These are phyloP conservation scores for Notolepis coatsorum DNA, from an alignment of 2,797 vertebrate genomes.

Conservation along the genomic window DNA sequence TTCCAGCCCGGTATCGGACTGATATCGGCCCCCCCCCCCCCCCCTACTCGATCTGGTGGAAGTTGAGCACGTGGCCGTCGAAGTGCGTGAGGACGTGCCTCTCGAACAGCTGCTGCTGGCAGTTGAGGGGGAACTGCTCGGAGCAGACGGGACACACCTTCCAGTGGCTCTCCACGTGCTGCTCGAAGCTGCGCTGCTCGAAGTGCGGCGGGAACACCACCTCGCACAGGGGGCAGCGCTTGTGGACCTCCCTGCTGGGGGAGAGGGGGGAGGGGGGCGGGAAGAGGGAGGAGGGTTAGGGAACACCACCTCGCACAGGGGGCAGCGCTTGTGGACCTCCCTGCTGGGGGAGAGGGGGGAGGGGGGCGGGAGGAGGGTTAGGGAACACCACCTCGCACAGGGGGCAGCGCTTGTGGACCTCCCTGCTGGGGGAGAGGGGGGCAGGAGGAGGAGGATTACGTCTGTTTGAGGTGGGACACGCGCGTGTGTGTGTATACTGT, in stretches of 20 bases:
- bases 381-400: conserved; percentile 67
- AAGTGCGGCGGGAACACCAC: conserved; percentile 98
- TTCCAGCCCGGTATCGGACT: too few species aligned
- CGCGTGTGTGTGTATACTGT: neutral
- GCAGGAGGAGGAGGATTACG: neutral
- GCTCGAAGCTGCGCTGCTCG: conserved; percentile 96
- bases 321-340: conserved; percentile 83
- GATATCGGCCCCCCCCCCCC: too few species aligned
- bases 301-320: conserved; percentile 71
- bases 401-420: conserved; percentile 84
- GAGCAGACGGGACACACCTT: conserved; percentile 97
- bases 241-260: conserved; percentile 89
- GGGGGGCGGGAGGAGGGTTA: neutral
- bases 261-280: neutral
- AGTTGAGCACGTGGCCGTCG: conserved; percentile 93
- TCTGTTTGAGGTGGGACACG: neutral
- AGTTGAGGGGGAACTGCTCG: conserved; percentile 96
- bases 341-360: neutral
- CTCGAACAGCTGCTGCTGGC: conserved; percentile 93
- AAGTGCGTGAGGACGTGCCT: conserved; percentile 97
- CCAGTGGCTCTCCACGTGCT: conserved; percentile 98
- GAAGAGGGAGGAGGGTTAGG: neutral
- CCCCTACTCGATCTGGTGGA: conserved; percentile 84
- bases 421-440: neutral
- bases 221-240: conserved; percentile 95